phyloP scores from a whole-genome alignment of 2,797 vertebrate genomes.

The Dermochelys coriacea region DNA sequence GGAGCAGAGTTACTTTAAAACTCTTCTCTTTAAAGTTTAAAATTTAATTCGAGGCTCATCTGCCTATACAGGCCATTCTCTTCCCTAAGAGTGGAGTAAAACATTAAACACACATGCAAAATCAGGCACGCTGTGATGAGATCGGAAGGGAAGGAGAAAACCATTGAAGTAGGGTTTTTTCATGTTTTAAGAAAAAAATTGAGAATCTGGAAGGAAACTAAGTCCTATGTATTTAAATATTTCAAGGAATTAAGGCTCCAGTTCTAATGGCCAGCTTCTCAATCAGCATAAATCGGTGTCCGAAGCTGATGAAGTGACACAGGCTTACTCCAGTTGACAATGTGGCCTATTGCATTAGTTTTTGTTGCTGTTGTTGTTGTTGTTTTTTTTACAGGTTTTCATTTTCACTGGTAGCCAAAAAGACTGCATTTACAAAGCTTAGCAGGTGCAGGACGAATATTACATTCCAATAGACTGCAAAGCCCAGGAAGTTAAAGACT shows the following conservation, averaged over 20 bases:
- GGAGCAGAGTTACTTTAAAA: not conserved
- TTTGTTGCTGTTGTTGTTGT: no score
- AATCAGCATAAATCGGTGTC: not conserved
- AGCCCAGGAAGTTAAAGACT: not conserved
- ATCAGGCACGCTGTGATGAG: not conserved
- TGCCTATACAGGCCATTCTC: not conserved
- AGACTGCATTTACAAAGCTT: not conserved
- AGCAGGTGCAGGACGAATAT: not conserved
- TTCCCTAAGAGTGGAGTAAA: not conserved
- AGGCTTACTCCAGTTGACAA: not conserved
- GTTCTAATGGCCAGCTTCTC: not conserved
- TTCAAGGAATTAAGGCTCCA: not conserved
- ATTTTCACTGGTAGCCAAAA: not conserved
- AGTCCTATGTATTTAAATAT: not conserved
- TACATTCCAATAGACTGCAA: not conserved
- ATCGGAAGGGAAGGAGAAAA: not conserved
- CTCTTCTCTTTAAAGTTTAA: not conserved
- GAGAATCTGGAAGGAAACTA: not conserved
- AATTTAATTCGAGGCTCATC: not conserved
- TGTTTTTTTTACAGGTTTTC: not conserved
- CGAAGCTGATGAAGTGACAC: not conserved
- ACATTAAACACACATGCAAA: not conserved
- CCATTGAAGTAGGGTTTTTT: not conserved
- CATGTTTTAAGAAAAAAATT: not conserved
- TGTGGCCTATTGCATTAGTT: not conserved